Percentiles rank a stretch among this genome's conserved stretches.
Conservation (phyloP, 2,113 vertebrate species). For the Aix galericulata region DNA sequence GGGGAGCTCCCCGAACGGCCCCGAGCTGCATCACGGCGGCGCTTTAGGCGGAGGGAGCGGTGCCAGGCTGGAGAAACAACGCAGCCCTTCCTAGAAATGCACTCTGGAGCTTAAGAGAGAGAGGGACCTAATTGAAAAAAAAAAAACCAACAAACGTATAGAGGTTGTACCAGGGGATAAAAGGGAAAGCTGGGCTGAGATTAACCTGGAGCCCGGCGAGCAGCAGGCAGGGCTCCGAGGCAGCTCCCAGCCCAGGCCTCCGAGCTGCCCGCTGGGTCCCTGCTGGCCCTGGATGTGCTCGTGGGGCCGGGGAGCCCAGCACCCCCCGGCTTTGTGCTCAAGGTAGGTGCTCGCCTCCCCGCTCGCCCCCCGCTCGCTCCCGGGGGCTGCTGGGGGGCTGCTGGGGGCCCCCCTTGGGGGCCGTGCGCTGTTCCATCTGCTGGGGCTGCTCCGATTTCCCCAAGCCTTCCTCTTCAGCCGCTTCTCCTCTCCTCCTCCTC, state of each 20-base stretch:
- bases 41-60: neutral
- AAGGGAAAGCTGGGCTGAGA: slow-evolving; percentile 42
- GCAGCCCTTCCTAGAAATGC: slow-evolving; percentile 61
- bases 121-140: slow-evolving; percentile 4
- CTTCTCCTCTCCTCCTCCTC: slow-evolving; percentile 23
- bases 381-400: neutral
- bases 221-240: neutral
- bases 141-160: neutral
- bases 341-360: neutral
- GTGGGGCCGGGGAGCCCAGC: neutral
- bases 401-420: neutral
- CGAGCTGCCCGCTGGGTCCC: neutral
- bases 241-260: neutral
- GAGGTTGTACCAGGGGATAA: slow-evolving; percentile 38
- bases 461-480: neutral
- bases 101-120: neutral
- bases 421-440: neutral
- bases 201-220: slow-evolving; percentile 30
- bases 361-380: neutral
- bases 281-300: neutral
- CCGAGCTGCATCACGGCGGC: neutral
- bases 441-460: slow-evolving; percentile 41
- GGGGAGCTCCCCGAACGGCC: neutral
- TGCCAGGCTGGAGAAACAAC: slow-evolving; percentile 8
- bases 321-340: neutral